A percentile compares a stretch with the other conserved stretches of the same genome.
These are phyloP conservation scores for Cyprinodon tularosa DNA, from an alignment of 2,113 vertebrate species.

Conservation along the genomic window DNA sequence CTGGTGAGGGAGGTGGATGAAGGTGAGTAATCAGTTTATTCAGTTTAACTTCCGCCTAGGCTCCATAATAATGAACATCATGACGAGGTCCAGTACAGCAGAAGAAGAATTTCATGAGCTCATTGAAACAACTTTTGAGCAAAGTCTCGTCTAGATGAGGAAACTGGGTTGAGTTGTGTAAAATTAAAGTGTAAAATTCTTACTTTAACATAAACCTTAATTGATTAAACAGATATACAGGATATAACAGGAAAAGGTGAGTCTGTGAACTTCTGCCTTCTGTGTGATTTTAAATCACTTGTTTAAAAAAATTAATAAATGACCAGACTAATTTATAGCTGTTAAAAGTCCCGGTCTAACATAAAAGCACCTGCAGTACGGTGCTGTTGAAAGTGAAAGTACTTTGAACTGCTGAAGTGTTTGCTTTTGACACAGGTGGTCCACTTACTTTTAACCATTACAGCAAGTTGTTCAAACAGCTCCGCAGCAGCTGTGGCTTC, in stretches of 20 bases:
- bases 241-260: not conserved
- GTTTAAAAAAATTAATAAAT: not conserved
- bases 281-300: not conserved
- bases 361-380: constrained; percentile 4
- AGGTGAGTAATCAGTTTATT: too few species aligned
- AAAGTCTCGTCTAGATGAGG: too few species aligned
- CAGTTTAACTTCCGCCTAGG: too few species aligned
- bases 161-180: too few species aligned
- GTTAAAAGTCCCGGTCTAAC: not conserved
- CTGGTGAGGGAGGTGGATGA: too few species aligned
- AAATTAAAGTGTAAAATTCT: too few species aligned
- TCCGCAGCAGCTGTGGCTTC: constrained; percentile 33
- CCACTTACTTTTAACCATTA: constrained; percentile 48
- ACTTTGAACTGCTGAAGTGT: not conserved
- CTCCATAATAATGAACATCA: too few species aligned
- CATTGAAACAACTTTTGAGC: too few species aligned
- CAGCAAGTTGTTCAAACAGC: constrained; percentile 42
- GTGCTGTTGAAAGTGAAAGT: not conserved
- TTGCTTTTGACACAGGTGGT: constrained; percentile 34
- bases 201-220: too few species aligned
- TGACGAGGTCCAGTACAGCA: too few species aligned
- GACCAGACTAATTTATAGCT: not conserved
- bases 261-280: not conserved
- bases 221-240: too few species aligned
- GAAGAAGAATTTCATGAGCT: too few species aligned